Conservation (phyloP, 1,140 invertebrate genomes). For the Conopomorpha cramerella region DNA sequence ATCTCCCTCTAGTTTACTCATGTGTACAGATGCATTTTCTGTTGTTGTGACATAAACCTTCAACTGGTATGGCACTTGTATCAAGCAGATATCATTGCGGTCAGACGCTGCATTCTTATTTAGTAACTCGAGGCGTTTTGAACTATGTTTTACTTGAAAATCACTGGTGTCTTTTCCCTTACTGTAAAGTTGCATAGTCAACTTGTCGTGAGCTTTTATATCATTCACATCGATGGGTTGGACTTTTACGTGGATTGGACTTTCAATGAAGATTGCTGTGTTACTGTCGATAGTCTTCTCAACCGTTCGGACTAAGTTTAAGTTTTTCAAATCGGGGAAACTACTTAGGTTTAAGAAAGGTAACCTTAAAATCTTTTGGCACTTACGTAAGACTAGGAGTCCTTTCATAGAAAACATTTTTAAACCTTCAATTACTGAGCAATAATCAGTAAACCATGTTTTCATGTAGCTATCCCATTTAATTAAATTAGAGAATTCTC, state of each 20-base stretch:
- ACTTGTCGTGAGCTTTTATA: constrained; percentile 40
- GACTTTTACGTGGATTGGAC: constrained; percentile 55
- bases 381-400: constrained; percentile 42
- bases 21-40: constrained; percentile 40
- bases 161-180: constrained; percentile 41
- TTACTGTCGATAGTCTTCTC: constrained; percentile 54
- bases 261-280: constrained; percentile 53
- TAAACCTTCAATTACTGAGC: too few relatives aligned
- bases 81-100: constrained; percentile 45
- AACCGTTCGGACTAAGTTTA: constrained; percentile 49
- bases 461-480: too few relatives aligned
- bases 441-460: too few relatives aligned
- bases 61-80: constrained; percentile 49
- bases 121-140: constrained; percentile 50
- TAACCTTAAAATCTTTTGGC: constrained; percentile 58
- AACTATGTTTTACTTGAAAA: constrained; percentile 51
- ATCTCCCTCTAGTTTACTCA: constrained; percentile 43
- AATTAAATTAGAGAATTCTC: constrained; percentile 17
- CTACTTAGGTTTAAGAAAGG: constrained; percentile 35
- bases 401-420: constrained; percentile 33
- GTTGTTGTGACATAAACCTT: constrained; percentile 50
- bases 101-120: constrained; percentile 40
- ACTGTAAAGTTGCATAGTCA: constrained; percentile 51
- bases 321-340: constrained; percentile 44
- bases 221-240: constrained; percentile 47